phyloP scores from a whole-genome alignment of 2,888 invertebrate genomes.

The Cantharis flavilabris region DNA sequence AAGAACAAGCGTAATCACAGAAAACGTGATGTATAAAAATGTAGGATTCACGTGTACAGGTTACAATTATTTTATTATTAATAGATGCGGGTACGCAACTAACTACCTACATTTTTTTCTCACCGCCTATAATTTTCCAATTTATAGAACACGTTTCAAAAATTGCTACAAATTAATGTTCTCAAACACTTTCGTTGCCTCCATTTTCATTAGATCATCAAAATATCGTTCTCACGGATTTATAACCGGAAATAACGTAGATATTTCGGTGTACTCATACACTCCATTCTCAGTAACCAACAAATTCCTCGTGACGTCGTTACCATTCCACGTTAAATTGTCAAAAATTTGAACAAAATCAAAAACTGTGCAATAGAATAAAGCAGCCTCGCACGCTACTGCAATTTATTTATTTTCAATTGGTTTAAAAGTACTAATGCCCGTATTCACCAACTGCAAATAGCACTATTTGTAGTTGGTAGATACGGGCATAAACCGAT shows the following conservation, averaged over 20 bases:
- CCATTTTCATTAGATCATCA: background rate
- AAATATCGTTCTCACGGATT: background rate
- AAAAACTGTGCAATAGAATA: too few species aligned
- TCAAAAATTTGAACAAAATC: too few species aligned
- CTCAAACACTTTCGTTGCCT: background rate
- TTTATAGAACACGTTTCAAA: background rate
- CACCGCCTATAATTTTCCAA: background rate
- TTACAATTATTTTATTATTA: constrained; percentile 24
- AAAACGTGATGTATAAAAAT: constrained; percentile 27
- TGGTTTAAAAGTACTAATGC: too few species aligned
- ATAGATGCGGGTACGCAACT: constrained; percentile 12
- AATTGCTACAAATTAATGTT: background rate
- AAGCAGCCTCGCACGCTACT: too few species aligned
- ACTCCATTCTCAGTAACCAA: too few species aligned
- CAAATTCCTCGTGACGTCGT: background rate
- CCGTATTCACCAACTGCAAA: too few species aligned
- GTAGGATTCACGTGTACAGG: constrained; percentile 23
- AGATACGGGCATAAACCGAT: too few species aligned
- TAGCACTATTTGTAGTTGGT: too few species aligned
- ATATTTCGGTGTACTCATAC: too few species aligned
- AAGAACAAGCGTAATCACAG: constrained; percentile 28
- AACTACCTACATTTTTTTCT: background rate
- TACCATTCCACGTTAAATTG: background rate
- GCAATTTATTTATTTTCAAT: too few species aligned
- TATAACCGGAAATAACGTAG: background rate